Evolutionary conservation across 2,888 invertebrate species (phyloP), one percentile per base, ranked within the genome.

Genomic region (Euphydryas editha): DNA sequence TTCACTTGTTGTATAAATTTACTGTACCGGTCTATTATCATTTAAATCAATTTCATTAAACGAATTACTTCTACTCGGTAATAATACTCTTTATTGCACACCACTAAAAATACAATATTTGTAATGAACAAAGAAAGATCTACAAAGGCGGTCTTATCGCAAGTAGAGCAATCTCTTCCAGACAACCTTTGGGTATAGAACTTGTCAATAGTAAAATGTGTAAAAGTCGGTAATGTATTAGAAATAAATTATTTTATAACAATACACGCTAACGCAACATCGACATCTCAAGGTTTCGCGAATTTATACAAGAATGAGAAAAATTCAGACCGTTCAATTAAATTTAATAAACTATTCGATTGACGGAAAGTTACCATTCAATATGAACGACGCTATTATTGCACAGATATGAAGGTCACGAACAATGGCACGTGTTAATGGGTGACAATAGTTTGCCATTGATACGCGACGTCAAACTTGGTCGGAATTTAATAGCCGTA

Each of bases 301-400:
- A 54, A 30, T 18, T 20, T 2, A 37, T 36, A 30, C 3, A 24
- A 62, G 15, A 49, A 49, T 21, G 13, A 5, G 21, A 21, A 24
- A 49, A 24, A 15, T 49, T 4, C 49, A 46, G 37, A 61, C 47
- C 46, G 20, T 7, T 18, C 59, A 59, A 68, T 68, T 62, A 59
- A 59, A 49, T 39, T 44, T 62, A 62, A 68, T 65, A 62, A 68
- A 65, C 49, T 59, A 56, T 44, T 65, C 58, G 57, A 65, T 68
- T 20, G 58, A 61, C 47, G 55, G 62, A 68, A 68, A 56, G 21
- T 62, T 62, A 21, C 62, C 42, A 60, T 47, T 46, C 58, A 64
- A 58, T 58, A 24, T 36, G 30, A 57, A 56, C 57, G 46, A 46
- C 46, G 7, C 15, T 55, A 39, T 39, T 62, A 42, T 15, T 44